Base-by-base conservation (phyloP, 2,888 invertebrate genomes). In the Fragum fragum region DNA sequence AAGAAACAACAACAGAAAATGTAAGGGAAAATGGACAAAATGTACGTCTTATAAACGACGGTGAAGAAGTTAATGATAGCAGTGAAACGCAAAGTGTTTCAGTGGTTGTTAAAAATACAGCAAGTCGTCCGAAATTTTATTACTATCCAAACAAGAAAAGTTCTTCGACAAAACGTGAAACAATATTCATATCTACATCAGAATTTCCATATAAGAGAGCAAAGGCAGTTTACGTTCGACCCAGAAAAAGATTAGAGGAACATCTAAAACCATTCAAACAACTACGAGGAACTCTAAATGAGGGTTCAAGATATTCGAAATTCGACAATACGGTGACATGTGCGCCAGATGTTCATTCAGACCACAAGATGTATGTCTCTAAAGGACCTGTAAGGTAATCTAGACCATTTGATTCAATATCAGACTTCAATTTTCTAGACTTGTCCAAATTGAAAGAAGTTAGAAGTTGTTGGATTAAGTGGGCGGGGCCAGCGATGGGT, bases 121-220 rank as follows among this genome's bases (percentile, higher is more conserved):
- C 32, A 23, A 29, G 29, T 26, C 36, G 59, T 26, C 57, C 42
- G n/a, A 79, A 69, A 57, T 76, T 76, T 57, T 79, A 53, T 42
- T 73, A 32, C 32, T 79, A 83, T 74, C 83, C 79, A 53, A 57
- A 79, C 23, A 76, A 61, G 66, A 55, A 42, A 9, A 16, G 11
- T 6, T 26, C 28, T 28, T 52, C 26, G 7, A 9, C 47, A 11
- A 7, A 26, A 16, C 11, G 47, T 2, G 80, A 83, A 61, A 80
- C 79, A 1, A 47, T 77, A 18, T 80, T 63, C 57, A 73, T 85
- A 3, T 5, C 68, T 3, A 53, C 74, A 6, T 77, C 85, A 9
- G 72, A 82, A 18, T 85, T 85, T 75, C 85, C 85, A 11, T 85
- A 72, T 32, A 69, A 47, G 16, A 79, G 71, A 69, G 79, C 82